Evolutionary conservation across 2,113 vertebrate species (phyloP).

Genomic region (Emydura subglobosa): DNA sequence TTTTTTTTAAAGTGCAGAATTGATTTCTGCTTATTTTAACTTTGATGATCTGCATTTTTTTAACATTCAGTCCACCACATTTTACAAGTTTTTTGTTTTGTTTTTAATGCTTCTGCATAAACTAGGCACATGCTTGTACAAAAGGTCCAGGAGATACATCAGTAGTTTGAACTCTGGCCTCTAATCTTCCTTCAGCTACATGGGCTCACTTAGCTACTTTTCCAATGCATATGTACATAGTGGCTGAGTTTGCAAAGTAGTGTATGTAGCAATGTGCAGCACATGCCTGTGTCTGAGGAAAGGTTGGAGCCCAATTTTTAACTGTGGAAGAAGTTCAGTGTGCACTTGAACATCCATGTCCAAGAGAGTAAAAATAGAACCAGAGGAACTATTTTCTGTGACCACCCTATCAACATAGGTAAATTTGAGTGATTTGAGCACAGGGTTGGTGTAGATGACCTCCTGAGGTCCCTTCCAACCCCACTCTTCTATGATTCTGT

Average conservation of each 20-base stretch:
- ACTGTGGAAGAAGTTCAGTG: not conserved
- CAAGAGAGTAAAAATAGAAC: not conserved
- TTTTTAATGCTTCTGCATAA: not conserved
- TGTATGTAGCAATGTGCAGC: not conserved
- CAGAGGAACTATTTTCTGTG: not conserved
- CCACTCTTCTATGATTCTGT: not conserved
- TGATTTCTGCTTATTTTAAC: slow-evolving; percentile 68
- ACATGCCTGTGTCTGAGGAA: not conserved
- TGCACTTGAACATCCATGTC: not conserved
- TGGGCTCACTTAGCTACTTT: not conserved
- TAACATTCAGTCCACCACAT: not conserved
- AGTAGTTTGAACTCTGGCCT: not conserved
- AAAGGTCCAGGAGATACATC: not conserved
- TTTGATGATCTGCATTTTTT: not conserved
- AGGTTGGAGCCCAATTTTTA: not conserved
- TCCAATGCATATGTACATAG: not conserved
- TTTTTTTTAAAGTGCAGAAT: slow-evolving; percentile 29
- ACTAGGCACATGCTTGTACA: not conserved
- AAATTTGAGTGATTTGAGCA: not conserved
- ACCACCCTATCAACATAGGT: not conserved
- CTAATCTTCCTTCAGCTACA: not conserved
- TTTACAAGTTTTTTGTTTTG: not conserved
- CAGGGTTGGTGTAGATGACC: too few species aligned
- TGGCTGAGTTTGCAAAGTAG: not conserved
- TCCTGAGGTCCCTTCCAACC: too few species aligned